phyloP scores from a whole-genome alignment of 2,888 invertebrate species.

The Monochamus alternatus region DNA sequence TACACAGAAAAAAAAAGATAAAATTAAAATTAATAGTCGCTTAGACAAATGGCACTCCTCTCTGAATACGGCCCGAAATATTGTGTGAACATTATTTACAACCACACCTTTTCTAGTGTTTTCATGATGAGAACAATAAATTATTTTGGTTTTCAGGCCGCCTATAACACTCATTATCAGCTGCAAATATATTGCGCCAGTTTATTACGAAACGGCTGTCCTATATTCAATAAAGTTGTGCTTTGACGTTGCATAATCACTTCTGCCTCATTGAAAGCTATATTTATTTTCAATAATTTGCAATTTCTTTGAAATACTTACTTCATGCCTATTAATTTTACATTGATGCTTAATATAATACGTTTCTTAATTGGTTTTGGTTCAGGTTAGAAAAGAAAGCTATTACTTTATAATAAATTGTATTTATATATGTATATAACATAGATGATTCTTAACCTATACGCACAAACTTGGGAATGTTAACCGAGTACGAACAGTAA shows the following conservation, averaged over 20 bases:
- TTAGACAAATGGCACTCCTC: constrained; percentile 69
- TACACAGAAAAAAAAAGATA: constrained; percentile 63
- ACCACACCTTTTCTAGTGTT: constrained; percentile 69
- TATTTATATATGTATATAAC: too few relatives aligned
- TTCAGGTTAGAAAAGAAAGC: too few relatives aligned
- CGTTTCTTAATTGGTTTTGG: too few relatives aligned
- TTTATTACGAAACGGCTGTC: constrained; percentile 15
- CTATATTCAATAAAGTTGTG: background rate
- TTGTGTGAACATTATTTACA: constrained; percentile 70
- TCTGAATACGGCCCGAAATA: constrained; percentile 66
- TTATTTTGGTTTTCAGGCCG: constrained; percentile 62
- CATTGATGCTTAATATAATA: too few relatives aligned
- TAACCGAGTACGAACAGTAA: too few relatives aligned
- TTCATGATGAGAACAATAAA: constrained; percentile 68
- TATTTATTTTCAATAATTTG: background rate
- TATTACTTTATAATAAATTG: too few relatives aligned
- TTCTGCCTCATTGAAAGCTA: background rate
- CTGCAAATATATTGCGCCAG: constrained; percentile 28
- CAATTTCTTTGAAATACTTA: too few relatives aligned
- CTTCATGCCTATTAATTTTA: too few relatives aligned
- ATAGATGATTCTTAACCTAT: too few relatives aligned
- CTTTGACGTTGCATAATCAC: background rate
- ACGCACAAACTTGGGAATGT: too few relatives aligned
- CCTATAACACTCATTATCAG: constrained; percentile 30
- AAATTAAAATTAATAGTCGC: constrained; percentile 69